A percentile compares a stretch with the other conserved stretches of the same genome.
Conservation (phyloP, 1,140 invertebrate species). For the Eumeta japonica region DNA sequence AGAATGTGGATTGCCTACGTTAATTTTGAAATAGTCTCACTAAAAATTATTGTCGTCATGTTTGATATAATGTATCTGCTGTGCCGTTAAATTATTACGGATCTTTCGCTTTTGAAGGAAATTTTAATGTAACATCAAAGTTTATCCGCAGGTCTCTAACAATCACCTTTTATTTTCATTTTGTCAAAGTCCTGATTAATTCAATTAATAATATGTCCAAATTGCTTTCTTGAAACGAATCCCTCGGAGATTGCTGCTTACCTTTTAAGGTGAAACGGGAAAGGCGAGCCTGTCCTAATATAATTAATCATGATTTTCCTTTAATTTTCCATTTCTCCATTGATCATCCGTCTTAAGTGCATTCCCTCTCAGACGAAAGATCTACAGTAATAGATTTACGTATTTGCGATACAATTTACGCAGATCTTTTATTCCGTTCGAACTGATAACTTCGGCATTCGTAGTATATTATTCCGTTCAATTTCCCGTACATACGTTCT, state of each 20-base stretch:
- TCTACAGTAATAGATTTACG: slow-evolving; percentile 6
- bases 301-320: slow-evolving; percentile 25
- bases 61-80: slow-evolving; percentile 1
- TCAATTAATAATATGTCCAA: slow-evolving; percentile 21
- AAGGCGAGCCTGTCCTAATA: slow-evolving; percentile 19
- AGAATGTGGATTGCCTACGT: too few relatives aligned
- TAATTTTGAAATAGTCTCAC: too few relatives aligned
- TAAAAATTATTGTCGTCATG: too few relatives aligned
- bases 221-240: slow-evolving; percentile 19
- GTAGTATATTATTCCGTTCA: slow-evolving; percentile 2
- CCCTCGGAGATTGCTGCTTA: slow-evolving; percentile 11
- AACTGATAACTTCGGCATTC: slow-evolving; percentile 10
- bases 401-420: slow-evolving; percentile 12
- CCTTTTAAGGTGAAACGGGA: slow-evolving; percentile 15
- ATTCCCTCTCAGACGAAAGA: slow-evolving; percentile 8
- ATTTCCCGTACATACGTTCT: slow-evolving; percentile 6
- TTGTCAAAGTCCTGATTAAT: slow-evolving; percentile 20
- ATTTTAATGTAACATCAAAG: too few relatives aligned
- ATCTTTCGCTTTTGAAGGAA: too few relatives aligned
- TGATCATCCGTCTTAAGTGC: slow-evolving; percentile 18
- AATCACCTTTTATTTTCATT: slow-evolving; percentile 18
- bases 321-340: slow-evolving; percentile 20
- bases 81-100: slow-evolving; percentile 11
- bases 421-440: slow-evolving; percentile 7
- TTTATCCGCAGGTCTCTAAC: too few relatives aligned